A percentile compares a stretch with the other conserved stretches of the same genome.
phyloP scores from a whole-genome alignment of 2,888 invertebrate species.

The Drosophila anceps region DNA sequence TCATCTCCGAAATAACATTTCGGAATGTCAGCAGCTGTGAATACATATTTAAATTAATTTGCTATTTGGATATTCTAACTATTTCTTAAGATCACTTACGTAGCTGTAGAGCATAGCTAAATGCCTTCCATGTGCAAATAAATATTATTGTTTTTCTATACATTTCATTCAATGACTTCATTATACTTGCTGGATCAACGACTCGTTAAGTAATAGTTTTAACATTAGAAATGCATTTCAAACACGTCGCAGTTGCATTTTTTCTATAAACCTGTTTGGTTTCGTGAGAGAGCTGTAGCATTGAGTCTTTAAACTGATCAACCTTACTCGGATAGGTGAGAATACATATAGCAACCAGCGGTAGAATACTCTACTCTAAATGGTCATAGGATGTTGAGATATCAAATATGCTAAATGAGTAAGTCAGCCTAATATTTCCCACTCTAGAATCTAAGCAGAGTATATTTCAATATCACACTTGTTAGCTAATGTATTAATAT shows the following conservation, averaged over 20 bases:
- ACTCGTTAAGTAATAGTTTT: conserved; percentile 3
- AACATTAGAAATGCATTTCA: background rate
- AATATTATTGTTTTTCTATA: conserved; percentile 6
- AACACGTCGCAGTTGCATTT: background rate
- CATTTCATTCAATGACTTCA: background rate
- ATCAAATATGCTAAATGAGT: no score
- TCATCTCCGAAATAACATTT: conserved; percentile 38
- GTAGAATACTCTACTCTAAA: background rate
- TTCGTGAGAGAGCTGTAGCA: conserved; percentile 9
- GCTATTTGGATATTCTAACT: background rate
- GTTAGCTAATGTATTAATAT: conserved; percentile 21
- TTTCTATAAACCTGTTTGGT: conserved; percentile 34
- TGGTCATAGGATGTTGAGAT: background rate
- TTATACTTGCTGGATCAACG: conserved; percentile 4
- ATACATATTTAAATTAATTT: background rate
- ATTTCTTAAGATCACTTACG: conserved; percentile 11
- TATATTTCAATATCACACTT: conserved; percentile 1
- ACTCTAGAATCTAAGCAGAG: background rate
- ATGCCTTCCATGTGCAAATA: background rate
- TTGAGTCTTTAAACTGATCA: conserved; percentile 12
- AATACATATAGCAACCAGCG: background rate
- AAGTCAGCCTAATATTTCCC: background rate
- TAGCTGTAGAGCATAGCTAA: conserved; percentile 3
- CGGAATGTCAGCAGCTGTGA: conserved; percentile 27
- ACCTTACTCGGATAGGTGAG: background rate